A percentile compares a stretch with the other conserved stretches of the same genome.
Conservation (phyloP, 2,797 vertebrate genomes). For the Saxicola maurus region DNA sequence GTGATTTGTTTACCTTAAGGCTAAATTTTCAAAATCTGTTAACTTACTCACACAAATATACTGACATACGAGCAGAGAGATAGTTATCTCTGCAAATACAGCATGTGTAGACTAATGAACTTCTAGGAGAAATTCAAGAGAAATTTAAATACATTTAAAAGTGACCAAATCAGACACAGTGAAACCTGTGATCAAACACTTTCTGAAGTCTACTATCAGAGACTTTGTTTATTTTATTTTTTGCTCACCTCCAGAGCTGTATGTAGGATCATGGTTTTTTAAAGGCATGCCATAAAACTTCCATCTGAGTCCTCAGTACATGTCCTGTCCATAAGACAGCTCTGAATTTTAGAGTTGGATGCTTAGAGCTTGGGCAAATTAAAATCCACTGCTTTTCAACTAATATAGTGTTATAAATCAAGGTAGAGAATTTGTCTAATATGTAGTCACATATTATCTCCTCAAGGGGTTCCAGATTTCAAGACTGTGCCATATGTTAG, state of each 20-base stretch:
- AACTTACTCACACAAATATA: neutral
- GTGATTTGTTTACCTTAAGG: neutral
- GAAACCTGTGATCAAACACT: neutral
- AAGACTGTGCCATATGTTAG: neutral
- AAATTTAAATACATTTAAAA: neutral
- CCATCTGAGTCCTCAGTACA: neutral
- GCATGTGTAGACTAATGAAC: neutral
- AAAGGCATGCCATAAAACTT: neutral
- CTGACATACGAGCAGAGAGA: neutral
- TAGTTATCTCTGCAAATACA: neutral
- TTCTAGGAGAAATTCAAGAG: neutral
- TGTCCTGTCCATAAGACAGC: neutral
- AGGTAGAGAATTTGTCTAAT: neutral
- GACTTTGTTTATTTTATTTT: neutral
- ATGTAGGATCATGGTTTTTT: neutral
- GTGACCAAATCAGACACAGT: neutral
- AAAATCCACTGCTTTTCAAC: neutral
- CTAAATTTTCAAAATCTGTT: constrained; percentile 8
- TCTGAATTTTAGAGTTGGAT: neutral
- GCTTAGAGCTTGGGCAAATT: neutral
- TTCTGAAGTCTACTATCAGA: neutral
- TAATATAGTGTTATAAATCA: neutral
- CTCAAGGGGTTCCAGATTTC: neutral
- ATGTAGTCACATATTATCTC: neutral
- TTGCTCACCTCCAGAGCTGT: neutral